phyloP scores from a whole-genome alignment of 2,113 vertebrate genomes.

The Benthochromis sp. region DNA sequence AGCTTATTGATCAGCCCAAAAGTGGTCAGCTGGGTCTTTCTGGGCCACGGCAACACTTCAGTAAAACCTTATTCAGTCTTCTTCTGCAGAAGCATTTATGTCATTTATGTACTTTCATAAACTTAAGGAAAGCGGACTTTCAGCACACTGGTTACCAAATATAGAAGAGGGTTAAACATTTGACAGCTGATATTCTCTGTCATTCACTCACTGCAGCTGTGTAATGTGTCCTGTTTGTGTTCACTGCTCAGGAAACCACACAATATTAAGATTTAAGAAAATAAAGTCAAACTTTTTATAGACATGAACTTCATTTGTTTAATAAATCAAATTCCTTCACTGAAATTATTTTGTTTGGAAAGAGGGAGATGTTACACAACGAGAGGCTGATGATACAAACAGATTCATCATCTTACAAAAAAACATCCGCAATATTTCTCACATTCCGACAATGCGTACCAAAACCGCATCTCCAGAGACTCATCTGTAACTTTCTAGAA shows the following conservation, averaged over 20 bases:
- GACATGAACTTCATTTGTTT: background rate
- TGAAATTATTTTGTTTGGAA: background rate
- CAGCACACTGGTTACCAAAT: background rate
- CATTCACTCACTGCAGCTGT: background rate
- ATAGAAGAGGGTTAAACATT: background rate
- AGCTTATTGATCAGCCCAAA: constrained; percentile 32
- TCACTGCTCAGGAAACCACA: background rate
- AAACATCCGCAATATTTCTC: background rate
- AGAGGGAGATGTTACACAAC: background rate
- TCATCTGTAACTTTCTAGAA: constrained; percentile 10
- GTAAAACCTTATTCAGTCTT: background rate
- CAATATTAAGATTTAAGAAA: background rate
- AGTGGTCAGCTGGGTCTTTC: constrained; percentile 36
- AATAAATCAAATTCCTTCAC: background rate
- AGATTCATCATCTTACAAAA: background rate
- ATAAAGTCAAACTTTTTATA: background rate
- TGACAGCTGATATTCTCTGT: background rate
- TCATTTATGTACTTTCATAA: background rate
- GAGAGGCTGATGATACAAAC: background rate
- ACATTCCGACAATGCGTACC: background rate
- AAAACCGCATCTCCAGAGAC: background rate
- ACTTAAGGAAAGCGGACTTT: background rate
- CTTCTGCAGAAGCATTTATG: background rate
- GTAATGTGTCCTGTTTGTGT: background rate
- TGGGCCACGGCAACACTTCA: background rate